Conservation (phyloP, 2,888 invertebrate genomes). For the Parthenolecanium corni region DNA sequence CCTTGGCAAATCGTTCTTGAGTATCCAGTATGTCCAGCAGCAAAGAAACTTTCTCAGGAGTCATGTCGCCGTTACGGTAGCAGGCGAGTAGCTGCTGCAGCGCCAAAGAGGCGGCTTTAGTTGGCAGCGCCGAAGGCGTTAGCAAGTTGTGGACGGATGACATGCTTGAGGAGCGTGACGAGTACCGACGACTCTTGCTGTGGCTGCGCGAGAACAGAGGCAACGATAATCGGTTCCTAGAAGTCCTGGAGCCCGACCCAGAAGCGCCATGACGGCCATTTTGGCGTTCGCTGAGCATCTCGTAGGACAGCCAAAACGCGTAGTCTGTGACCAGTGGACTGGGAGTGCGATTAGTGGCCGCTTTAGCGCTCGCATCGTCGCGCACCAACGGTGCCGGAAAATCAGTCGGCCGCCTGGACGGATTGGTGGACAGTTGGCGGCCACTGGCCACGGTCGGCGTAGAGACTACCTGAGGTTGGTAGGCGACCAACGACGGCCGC, state of each 20-base stretch:
- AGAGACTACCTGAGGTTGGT: conserved; percentile 37
- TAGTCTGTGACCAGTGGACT: neutral
- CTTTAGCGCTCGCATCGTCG: neutral
- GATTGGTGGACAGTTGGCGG: conserved; percentile 30
- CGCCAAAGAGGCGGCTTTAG: conserved; percentile 47
- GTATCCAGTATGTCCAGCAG: conserved; percentile 73
- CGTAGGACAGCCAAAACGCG: conserved; percentile 10
- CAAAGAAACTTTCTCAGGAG: conserved; percentile 63
- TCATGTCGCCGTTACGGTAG: conserved; percentile 61
- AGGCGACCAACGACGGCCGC: conserved; percentile 28
- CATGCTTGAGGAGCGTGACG: conserved; percentile 38
- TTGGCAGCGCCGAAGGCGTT: conserved; percentile 31
- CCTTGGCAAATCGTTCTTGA: conserved; percentile 71
- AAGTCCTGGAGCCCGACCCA: neutral
- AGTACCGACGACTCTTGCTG: neutral
- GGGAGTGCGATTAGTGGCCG: neutral
- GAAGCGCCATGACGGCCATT: neutral
- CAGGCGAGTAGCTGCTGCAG: conserved; percentile 51
- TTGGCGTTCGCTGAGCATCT: neutral
- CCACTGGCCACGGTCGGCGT: conserved; percentile 34
- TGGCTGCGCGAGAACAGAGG: conserved; percentile 37
- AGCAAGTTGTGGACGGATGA: conserved; percentile 36
- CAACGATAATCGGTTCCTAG: conserved; percentile 41
- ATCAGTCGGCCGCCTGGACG: conserved; percentile 14
- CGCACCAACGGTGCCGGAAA: conserved; percentile 4